phyloP scores from a whole-genome alignment of 2,888 invertebrate genomes.

The Nephrocerus scutellatus region DNA sequence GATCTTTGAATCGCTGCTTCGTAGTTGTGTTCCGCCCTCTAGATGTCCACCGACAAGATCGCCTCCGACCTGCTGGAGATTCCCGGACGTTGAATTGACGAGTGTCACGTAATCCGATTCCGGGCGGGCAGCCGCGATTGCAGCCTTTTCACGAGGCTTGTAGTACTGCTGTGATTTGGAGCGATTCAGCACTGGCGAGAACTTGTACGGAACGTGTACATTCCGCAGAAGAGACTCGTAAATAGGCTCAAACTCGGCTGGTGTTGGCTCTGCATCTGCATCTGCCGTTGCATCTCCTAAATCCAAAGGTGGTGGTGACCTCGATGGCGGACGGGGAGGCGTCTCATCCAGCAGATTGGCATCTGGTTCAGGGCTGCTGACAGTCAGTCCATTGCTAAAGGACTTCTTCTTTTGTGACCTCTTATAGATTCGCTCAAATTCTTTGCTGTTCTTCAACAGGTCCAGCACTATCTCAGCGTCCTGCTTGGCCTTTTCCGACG shows the following conservation, averaged over 20 bases:
- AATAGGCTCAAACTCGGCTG: slow-evolving; percentile 37
- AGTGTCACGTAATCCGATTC: slow-evolving; percentile 47
- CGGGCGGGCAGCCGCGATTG: slow-evolving; percentile 31
- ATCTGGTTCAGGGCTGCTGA: slow-evolving; percentile 23
- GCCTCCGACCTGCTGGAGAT: slow-evolving; percentile 38
- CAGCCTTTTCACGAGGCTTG: slow-evolving; percentile 31
- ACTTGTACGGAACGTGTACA: slow-evolving; percentile 48
- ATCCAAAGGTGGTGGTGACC: slow-evolving; percentile 43
- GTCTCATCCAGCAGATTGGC: slow-evolving; percentile 22
- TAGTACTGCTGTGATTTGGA: slow-evolving; percentile 40
- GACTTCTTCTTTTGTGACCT: slow-evolving; percentile 58
- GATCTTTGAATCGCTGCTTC: slow-evolving; percentile 29
- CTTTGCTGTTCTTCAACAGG: slow-evolving; percentile 72
- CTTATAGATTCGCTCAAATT: slow-evolving; percentile 70
- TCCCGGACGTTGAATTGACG: slow-evolving; percentile 38
- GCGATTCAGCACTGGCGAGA: slow-evolving; percentile 42
- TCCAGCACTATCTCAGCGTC: slow-evolving; percentile 63
- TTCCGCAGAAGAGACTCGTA: slow-evolving; percentile 45
- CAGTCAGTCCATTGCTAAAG: slow-evolving; percentile 25
- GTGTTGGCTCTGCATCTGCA: slow-evolving; percentile 4
- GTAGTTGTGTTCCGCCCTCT: slow-evolving; percentile 17
- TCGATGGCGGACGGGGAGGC: slow-evolving; percentile 43
- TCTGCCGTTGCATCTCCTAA: slow-evolving; percentile 21
- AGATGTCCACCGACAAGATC: slow-evolving; percentile 26
- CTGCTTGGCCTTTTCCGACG: slow-evolving; percentile 61